Base-by-base conservation (phyloP, 37 sponge, comb jelly and placozoan species). In the Spongilla lacustris region DNA sequence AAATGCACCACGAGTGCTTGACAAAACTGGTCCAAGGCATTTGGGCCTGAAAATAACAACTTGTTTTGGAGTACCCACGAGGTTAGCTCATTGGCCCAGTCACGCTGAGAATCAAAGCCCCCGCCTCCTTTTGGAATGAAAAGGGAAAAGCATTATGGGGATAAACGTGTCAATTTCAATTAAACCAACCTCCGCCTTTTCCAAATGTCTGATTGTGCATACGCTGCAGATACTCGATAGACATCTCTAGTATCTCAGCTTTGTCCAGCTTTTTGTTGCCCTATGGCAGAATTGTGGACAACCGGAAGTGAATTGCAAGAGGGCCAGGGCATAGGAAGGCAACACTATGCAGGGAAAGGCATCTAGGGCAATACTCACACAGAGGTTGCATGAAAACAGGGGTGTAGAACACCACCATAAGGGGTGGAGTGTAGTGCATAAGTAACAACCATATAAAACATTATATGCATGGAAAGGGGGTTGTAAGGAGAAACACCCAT, bases 171-270 rank as follows among this genome's bases (percentile, higher is more conserved):
- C 67, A 1, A 37, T 69, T 78, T 69, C 71, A 85, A 30, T 58
- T 82, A n/a, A n/a, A 10, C 85, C 6, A 19, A 77, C 90, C 74
- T 66, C 85, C 76, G 5, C 37, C 2, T 25, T 37, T 41, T 32
- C 89, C 86, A 27, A 75, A 24, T 26, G 50, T 76, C 71, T 93
- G 94, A 23, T 74, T 68, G 32, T 91, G 93, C 34, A 95, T 50
- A 50, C 91, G 66, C 69, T 90, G 87, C 13, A 95, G 58, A 50
- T 92, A 95, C 25, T 92, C 93, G 49, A 95, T 95, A 25, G 87
- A 71, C 96, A 95, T 95, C 80, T 95, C 96, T n/a, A 95, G 81
- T 23, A 95, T 92, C 37, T 95, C 96, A 14, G 96, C 96, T 76
- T 95, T 95, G 91, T 95, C 96, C 68, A 95, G 82, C 79, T 95